phyloP scores from a whole-genome alignment of 2,888 invertebrate genomes.

The Bimastos eiseni region DNA sequence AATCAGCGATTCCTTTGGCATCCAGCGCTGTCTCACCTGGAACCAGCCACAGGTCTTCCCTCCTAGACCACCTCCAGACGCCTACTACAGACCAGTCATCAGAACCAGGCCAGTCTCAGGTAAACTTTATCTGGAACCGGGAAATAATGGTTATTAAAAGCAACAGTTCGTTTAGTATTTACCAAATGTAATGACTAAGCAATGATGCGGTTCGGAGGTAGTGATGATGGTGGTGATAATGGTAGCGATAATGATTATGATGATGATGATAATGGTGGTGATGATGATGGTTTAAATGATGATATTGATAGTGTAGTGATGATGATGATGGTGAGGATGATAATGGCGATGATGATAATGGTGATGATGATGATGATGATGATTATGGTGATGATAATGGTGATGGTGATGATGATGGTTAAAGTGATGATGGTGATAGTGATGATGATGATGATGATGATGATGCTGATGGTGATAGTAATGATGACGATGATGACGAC shows the following conservation, averaged over 20 bases:
- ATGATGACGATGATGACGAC: not conserved
- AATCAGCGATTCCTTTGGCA: constrained; percentile 22
- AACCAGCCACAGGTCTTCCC: not conserved
- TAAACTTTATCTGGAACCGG: not conserved
- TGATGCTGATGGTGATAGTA: not conserved
- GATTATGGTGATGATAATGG: not conserved
- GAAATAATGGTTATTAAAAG: no score
- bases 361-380: constrained; percentile 24
- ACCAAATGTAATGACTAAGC: no score
- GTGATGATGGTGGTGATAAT: no score
- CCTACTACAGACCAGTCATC: not conserved
- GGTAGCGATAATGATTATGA: no score
- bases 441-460: constrained; percentile 20
- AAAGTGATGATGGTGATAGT: not conserved
- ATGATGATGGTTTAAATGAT: no score
- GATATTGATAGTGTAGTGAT: no score
- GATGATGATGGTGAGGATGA: no score
- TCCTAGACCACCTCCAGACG: not conserved
- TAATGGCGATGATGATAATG: not conserved
- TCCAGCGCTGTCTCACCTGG: constrained; percentile 27
- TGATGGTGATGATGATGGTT: not conserved
- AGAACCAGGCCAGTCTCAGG: constrained; percentile 1
- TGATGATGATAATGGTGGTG: no score
- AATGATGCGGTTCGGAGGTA: no score
- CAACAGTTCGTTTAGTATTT: no score